Evolutionary conservation across 1,140 invertebrate genomes (phyloP).

Genomic region (Conus ventricosus): DNA sequence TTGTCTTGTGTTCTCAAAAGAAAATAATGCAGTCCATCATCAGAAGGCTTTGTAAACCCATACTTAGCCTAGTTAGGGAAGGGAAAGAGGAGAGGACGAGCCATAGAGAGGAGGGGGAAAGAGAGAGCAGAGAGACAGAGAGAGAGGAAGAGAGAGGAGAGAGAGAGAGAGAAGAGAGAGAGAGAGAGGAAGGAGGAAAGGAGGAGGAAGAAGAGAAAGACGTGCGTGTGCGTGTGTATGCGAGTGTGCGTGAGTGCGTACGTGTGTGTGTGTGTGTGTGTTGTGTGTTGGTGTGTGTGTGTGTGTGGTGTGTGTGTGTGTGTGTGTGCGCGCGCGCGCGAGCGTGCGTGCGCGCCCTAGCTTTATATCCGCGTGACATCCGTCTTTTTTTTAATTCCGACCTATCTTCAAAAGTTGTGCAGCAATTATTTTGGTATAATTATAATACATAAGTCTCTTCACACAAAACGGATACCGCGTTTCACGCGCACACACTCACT

Average conservation of each 20-base stretch:
- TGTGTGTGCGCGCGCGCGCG: constrained; percentile 14
- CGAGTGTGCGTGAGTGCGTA: neutral
- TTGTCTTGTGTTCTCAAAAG: neutral
- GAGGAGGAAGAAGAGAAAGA: too few species aligned
- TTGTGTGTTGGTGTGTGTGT: constrained; percentile 23
- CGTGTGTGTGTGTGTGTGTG: constrained; percentile 27
- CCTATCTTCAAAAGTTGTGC: neutral
- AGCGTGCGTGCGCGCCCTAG: neutral
- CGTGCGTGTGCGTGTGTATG: neutral
- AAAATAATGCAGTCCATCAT: too few species aligned
- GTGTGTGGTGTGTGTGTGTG: neutral
- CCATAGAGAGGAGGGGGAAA: too few species aligned
- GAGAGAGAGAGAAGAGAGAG: neutral
- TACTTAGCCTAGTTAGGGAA: too few species aligned
- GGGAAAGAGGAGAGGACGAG: too few species aligned
- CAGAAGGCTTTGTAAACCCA: too few species aligned
- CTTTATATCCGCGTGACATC: neutral
- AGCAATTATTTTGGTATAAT: neutral
- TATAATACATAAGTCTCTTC: neutral
- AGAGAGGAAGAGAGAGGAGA: neutral
- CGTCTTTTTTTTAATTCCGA: neutral
- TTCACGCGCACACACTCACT: too few species aligned
- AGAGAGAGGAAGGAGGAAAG: neutral
- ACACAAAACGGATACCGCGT: neutral
- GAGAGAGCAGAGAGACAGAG: too few species aligned